Percentiles rank a stretch among this genome's conserved stretches.
Evolutionary conservation across 2,888 invertebrate species (phyloP).

Genomic region (Netelia fuscicornis): DNA sequence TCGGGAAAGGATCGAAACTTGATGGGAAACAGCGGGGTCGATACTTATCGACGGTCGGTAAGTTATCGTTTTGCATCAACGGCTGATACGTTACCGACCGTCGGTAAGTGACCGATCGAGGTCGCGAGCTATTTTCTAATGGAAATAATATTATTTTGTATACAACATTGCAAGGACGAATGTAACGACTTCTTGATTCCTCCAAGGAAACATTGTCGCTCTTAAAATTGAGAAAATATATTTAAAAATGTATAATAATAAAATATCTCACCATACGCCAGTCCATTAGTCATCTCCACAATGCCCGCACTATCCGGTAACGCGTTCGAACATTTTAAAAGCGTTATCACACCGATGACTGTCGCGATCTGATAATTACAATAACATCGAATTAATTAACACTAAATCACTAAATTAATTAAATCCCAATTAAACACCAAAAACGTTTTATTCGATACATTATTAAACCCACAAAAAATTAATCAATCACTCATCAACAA

Average conservation of each 20-base stretch:
- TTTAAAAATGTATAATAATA: slow-evolving; percentile 4
- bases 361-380: slow-evolving; percentile 55
- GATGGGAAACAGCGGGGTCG: slow-evolving; percentile 16
- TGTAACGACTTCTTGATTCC: background rate
- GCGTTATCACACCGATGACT: slow-evolving; percentile 65
- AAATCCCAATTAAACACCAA: too few species aligned
- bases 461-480: too few species aligned
- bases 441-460: too few species aligned
- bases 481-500: too few species aligned
- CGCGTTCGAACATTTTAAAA: slow-evolving; percentile 65
- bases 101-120: slow-evolving; percentile 27
- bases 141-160: background rate
- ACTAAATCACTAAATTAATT: too few species aligned
- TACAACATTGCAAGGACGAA: background rate
- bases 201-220: slow-evolving; percentile 7
- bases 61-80: slow-evolving; percentile 19
- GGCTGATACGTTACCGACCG: slow-evolving; percentile 1
- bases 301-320: slow-evolving; percentile 83
- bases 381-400: background rate
- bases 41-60: slow-evolving; percentile 59
- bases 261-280: slow-evolving; percentile 82
- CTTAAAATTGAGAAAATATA: background rate
- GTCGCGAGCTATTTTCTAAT: background rate
- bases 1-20: slow-evolving; percentile 47
- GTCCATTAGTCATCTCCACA: slow-evolving; percentile 82